Evolutionary conservation across 1,140 invertebrate genomes (phyloP), one percentile per base, ranked within the genome.

Genomic region (Atta texana): DNA sequence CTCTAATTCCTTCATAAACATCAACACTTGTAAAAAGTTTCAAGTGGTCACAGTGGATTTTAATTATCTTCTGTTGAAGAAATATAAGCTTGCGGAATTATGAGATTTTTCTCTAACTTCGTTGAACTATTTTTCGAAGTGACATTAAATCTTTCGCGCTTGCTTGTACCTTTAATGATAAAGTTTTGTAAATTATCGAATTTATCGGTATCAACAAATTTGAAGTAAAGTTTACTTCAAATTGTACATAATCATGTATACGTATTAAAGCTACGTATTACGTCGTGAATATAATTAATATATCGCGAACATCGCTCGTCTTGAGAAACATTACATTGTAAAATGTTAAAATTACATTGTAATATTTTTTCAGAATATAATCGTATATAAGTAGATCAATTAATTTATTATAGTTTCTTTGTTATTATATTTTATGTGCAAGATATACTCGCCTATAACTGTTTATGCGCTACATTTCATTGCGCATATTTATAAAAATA

Each of bases 1-100:
- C 3, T 61, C 28, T 49, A 72, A 61, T 21, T 82, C 57, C 1
- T 49, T 75, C 34, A 34, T 75, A 55, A 82, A 84, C 75, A 75
- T 84, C 69, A 63, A 81, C 34, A 39, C 31, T 5, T 14, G 31
- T 68, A 39, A 31, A 24, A 81, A 63, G 18, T 61, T 51, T 39
- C 31, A 39, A 78, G 49, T 69, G 18, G 59, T 6, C 31, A 31
- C 61, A n/a, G 7, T 68, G 12, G 8, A 12, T 10, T 12, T 39
- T 14, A 80, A 2, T 80, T 64, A 28, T 51, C 5, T 74, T 59
- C 49, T 1, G 12, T 82, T 49, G 55, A 82, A 84, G 69, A 74
- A 74, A 57, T 21, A 39, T n/a, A 10, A 21, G 3, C 64, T 66
- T n/a, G 18, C 31, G 10, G 2, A 57, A 24, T 61, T 61, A 49